Conservation (phyloP, 2,797 vertebrate genomes). For the Mus minutoides region DNA sequence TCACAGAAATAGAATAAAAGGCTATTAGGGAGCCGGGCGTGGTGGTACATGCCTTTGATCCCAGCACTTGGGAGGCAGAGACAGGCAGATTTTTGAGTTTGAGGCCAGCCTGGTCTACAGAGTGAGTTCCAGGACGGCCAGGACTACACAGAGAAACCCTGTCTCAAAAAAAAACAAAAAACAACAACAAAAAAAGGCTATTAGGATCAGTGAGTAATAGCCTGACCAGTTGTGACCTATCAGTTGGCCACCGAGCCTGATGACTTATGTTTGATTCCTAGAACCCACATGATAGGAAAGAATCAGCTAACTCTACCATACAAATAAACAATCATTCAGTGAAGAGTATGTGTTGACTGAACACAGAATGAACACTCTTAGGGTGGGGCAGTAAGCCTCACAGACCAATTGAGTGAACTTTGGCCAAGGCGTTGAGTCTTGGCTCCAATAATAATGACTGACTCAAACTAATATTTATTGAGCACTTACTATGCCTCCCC, state of each 20-base stretch:
- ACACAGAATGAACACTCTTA: conserved; percentile 5
- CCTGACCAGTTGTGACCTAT: too few species aligned
- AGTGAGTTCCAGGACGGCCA: too few species aligned
- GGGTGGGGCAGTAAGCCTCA: conserved; percentile 1
- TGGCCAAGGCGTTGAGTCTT: conserved; percentile 3
- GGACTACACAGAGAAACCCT: too few species aligned
- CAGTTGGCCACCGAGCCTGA: not conserved
- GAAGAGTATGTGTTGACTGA: conserved; percentile 2
- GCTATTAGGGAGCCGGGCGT: too few species aligned
- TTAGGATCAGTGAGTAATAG: not conserved
- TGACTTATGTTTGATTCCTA: not conserved
- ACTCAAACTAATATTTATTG: conserved; percentile 38
- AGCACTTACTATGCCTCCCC: conserved; percentile 34
- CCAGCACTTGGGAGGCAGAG: too few species aligned
- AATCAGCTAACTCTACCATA: not conserved
- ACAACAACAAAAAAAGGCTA: too few species aligned
- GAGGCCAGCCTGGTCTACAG: too few species aligned
- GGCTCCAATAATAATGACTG: conserved; percentile 14
- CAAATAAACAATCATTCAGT: not conserved
- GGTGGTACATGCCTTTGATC: too few species aligned
- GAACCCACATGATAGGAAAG: not conserved
- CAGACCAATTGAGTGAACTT: conserved; percentile 18
- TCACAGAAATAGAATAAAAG: too few species aligned
- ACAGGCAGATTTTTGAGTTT: too few species aligned
- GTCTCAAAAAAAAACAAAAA: too few species aligned